Conservation (phyloP, 2,888 invertebrate species). For the Rhodophaea formosa region DNA sequence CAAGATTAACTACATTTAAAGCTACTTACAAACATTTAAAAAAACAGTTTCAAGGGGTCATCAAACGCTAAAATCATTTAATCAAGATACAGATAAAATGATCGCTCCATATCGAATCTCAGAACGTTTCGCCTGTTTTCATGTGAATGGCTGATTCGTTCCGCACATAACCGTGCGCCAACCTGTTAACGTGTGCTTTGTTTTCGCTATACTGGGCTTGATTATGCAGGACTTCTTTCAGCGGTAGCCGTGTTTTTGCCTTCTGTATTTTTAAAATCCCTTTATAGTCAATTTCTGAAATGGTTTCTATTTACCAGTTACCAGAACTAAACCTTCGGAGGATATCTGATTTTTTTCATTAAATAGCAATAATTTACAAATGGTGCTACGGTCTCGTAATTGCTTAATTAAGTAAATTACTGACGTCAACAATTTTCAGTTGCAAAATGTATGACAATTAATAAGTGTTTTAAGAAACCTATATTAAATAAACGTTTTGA, state of each 20-base stretch:
- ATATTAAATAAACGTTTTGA: too few relatives aligned
- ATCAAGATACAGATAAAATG: conserved; percentile 13
- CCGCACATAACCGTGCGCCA: conserved; percentile 14
- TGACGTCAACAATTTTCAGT: too few relatives aligned
- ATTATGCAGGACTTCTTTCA: not conserved
- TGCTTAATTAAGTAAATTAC: too few relatives aligned
- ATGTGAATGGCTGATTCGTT: conserved; percentile 22
- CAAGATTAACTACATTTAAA: too few relatives aligned
- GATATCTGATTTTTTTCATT: too few relatives aligned
- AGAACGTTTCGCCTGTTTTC: conserved; percentile 21
- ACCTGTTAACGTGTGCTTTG: conserved; percentile 3
- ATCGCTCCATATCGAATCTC: conserved; percentile 12
- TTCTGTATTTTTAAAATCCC: not conserved
- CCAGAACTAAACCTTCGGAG: too few relatives aligned
- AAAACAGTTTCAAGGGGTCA: not conserved
- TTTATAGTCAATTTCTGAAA: not conserved
- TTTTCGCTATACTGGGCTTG: not conserved
- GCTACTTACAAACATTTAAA: too few relatives aligned
- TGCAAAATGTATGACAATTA: too few relatives aligned
- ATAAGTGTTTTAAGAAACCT: too few relatives aligned
- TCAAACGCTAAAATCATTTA: conserved; percentile 8
- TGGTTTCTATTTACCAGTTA: not conserved
- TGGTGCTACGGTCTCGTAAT: too few relatives aligned
- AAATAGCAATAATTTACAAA: too few relatives aligned
- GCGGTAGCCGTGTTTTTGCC: not conserved